Base-by-base conservation (phyloP, 2,888 invertebrate species). In the Hipparchia sbordonii region DNA sequence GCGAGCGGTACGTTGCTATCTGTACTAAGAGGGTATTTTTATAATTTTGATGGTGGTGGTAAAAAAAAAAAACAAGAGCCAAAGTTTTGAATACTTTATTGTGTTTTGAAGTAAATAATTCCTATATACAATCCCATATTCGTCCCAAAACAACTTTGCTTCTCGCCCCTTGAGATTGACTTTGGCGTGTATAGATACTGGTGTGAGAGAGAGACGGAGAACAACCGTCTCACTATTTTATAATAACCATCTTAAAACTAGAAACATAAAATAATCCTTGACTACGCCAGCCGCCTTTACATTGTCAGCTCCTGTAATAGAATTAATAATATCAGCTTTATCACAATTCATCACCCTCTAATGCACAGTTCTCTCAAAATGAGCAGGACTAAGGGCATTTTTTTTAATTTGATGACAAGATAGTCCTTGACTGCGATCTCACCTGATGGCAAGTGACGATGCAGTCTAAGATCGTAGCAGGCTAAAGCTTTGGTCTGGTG, bases 281-380 rank as follows among this genome's bases (percentile, higher is more conserved):
- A 86, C 85, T 85, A 80, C 56, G 51, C 72, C 10, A 23, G 60
- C 2, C 72, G 62, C 70, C 76, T 74, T 84, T 92, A 95, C 95
- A 95, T 95, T 76, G 95, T 95, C 84, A 95, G 90, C 87, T 95
- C 95, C 93, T 93, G 92, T 56, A 80, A 84, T 74, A 72, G 67
- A 80, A 79, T 78, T 73, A 39, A 39, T 39, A 39, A 39, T 39
- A 39, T 39, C 39, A 39, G 2, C 39, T 39, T 39, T 5, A 39
- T 39, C 39, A 39, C 39, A 39, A 39, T 39, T 39, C 39, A 39
- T 39, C 39, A 39, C 39, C 39, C 39, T 4, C 39, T 39, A 39
- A 39, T 39, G 39, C 39, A 39, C 39, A 39, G 39, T 39, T 39
- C 39, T 39, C 39, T 39, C 39, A 39, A 39, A 39, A 39, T 39